Evolutionary conservation across 2,113 vertebrate genomes (phyloP).

Genomic region (Forbesichthys papilliferus): DNA sequence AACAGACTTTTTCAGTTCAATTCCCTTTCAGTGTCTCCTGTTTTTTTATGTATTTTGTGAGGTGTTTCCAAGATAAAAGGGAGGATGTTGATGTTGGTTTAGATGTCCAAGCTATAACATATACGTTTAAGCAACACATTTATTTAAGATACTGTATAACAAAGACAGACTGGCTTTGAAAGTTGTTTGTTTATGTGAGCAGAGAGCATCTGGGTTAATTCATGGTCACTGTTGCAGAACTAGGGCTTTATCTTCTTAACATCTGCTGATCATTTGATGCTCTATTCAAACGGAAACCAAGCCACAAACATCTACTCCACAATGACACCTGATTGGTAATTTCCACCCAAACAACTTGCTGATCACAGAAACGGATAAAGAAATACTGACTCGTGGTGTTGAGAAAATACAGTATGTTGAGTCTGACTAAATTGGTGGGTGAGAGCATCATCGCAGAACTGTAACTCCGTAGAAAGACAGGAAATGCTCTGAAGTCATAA

Average conservation of each 20-base stretch:
- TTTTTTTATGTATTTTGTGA: not conserved
- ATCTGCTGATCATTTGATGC: conserved; percentile 13
- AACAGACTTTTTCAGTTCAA: conserved; percentile 7
- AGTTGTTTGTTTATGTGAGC: no score
- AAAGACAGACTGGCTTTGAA: no score
- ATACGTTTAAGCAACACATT: no score
- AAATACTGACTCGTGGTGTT: conserved; percentile 7
- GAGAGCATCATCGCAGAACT: conserved; percentile 28
- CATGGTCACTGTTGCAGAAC: conserved; percentile 5
- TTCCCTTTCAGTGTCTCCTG: not conserved
- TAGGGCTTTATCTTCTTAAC: conserved; percentile 9
- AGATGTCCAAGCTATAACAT: no score
- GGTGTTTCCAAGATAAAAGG: not conserved
- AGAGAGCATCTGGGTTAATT: no score
- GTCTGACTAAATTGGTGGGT: conserved; percentile 22
- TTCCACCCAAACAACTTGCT: not conserved
- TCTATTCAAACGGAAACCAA: not conserved
- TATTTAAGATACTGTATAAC: no score
- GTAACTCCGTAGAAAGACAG: conserved; percentile 12
- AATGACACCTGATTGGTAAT: no score
- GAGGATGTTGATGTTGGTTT: no score
- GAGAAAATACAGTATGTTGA: conserved; percentile 9
- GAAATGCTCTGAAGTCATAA: no score
- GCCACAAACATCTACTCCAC: not conserved
- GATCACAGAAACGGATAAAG: not conserved